Conservation (phyloP, 2,888 invertebrate species). For the Dasypogon diadema region DNA sequence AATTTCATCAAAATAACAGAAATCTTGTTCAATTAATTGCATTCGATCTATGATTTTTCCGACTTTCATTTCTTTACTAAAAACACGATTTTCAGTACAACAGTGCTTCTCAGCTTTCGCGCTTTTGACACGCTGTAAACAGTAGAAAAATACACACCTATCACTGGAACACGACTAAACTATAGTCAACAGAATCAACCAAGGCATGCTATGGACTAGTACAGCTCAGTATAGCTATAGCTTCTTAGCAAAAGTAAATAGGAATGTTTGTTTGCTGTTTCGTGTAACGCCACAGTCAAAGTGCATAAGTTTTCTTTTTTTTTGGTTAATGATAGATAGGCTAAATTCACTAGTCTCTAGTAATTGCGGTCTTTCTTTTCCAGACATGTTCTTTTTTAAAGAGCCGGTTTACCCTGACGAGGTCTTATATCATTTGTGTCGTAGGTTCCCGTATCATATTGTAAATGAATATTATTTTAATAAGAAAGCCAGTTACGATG, state of each 20-base stretch:
- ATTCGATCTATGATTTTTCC: background rate
- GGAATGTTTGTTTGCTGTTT: constrained; percentile 36
- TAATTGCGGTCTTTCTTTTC: constrained; percentile 48
- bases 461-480: constrained; percentile 19
- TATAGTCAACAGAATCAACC: constrained; percentile 1
- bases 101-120: constrained; percentile 23
- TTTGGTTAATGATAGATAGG: constrained; percentile 24
- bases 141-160: background rate
- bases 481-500: background rate
- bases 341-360: constrained; percentile 25
- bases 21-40: constrained; percentile 39
- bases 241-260: constrained; percentile 36
- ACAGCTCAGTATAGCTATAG: constrained; percentile 26
- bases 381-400: constrained; percentile 57
- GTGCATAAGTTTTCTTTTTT: constrained; percentile 5
- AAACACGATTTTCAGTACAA: constrained; percentile 28
- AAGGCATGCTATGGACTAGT: constrained; percentile 20
- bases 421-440: constrained; percentile 51
- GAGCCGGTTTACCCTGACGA: constrained; percentile 52
- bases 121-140: constrained; percentile 18
- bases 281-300: constrained; percentile 16
- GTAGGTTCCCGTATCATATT: constrained; percentile 48
- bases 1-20: constrained; percentile 41
- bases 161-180: constrained; percentile 3
- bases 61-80: constrained; percentile 7